Conservation (phyloP, 2,113 vertebrate genomes). For the Alces alces region DNA sequence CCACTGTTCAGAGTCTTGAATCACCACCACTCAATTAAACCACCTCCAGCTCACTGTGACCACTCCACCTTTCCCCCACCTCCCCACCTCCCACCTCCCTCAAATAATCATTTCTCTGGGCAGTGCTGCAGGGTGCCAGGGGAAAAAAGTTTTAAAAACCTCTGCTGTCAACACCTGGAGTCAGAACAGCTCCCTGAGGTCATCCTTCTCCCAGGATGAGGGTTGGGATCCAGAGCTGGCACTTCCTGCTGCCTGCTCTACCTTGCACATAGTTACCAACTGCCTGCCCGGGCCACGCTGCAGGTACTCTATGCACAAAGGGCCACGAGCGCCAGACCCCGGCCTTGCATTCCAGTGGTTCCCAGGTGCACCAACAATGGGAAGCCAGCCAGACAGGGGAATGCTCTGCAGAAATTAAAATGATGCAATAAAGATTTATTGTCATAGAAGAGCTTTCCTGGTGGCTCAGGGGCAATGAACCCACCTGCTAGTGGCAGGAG, state of each 20-base stretch:
- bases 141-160: rapidly evolving
- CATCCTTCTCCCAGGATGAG: not conserved
- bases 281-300: rapidly evolving
- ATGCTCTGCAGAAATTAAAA: rapidly evolving
- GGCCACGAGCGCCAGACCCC: rapidly evolving
- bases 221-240: rapidly evolving
- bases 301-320: rapidly evolving
- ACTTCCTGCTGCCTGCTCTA: not conserved
- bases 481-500: not conserved
- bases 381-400: no score
- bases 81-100: not conserved
- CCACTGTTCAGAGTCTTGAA: not conserved
- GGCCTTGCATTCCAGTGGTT: rapidly evolving
- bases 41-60: not conserved
- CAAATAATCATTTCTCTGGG: not conserved
- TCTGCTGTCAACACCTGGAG: not conserved
- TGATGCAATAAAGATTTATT: rapidly evolving
- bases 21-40: rapidly evolving
- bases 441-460: not conserved
- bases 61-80: not conserved
- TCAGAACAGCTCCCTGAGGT: not conserved
- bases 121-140: not conserved
- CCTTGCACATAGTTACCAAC: not conserved
- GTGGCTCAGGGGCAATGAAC: not conserved
- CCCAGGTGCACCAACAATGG: not conserved